These are phyloP conservation scores for Macrochelys suwanniensis DNA, from an alignment of 2,797 vertebrate genomes.

Conservation along the genomic window DNA sequence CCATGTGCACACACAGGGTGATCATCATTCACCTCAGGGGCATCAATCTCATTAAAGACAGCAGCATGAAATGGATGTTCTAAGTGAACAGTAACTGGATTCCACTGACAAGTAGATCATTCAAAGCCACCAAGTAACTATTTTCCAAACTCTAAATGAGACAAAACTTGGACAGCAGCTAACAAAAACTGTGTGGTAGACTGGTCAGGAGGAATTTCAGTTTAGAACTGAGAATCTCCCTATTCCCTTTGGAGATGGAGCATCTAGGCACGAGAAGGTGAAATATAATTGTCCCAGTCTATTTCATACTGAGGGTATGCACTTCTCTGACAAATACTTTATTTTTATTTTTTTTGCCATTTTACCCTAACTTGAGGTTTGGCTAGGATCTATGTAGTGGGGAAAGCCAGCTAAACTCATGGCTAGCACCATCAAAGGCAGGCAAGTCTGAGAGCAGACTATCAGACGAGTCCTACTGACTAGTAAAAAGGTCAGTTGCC, in stretches of 20 bases:
- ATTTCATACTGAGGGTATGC: neutral
- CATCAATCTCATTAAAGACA: constrained; percentile 42
- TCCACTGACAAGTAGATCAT: constrained; percentile 28
- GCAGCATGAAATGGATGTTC: constrained; percentile 35
- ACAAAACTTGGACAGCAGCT: neutral
- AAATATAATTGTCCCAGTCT: constrained; percentile 17
- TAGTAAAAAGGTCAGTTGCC: neutral
- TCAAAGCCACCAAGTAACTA: constrained; percentile 20
- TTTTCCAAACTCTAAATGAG: neutral
- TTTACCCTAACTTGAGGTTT: neutral
- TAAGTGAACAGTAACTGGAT: constrained; percentile 26
- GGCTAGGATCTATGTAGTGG: neutral
- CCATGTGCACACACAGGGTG: neutral
- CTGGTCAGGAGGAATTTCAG: constrained; percentile 38
- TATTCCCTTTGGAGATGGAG: constrained; percentile 36
- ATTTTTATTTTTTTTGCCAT: neutral
- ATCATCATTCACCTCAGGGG: neutral
- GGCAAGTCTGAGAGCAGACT: constrained; percentile 2
- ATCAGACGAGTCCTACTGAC: neutral
- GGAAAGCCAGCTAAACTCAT: neutral
- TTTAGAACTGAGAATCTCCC: constrained; percentile 19
- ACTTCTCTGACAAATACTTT: neutral
- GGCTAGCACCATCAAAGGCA: neutral
- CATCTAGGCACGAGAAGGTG: constrained; percentile 25
- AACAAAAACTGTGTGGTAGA: neutral